phyloP scores from a whole-genome alignment of 2,888 invertebrate species.

The Thalpophila matura region DNA sequence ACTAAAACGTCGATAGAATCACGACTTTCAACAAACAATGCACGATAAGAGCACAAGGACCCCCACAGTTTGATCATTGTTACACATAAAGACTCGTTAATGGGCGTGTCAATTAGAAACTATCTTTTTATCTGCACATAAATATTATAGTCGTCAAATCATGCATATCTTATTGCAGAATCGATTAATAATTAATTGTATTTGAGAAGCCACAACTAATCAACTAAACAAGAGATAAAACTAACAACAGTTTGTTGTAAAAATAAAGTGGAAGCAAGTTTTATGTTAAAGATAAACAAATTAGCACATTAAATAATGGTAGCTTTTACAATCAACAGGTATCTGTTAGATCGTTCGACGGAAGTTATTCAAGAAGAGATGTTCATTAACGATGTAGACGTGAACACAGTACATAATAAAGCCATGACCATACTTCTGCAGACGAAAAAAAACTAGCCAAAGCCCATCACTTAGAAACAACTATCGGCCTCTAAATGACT shows the following conservation, averaged over 20 bases:
- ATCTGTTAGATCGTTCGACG: constrained; percentile 33
- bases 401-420: constrained; percentile 16
- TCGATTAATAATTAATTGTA: constrained; percentile 33
- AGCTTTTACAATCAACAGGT: constrained; percentile 56
- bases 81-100: constrained; percentile 32
- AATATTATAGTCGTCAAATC: constrained; percentile 26
- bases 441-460: constrained; percentile 32
- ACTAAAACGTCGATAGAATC: constrained; percentile 77
- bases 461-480: constrained; percentile 18
- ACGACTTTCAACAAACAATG: constrained; percentile 76
- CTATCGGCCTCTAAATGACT: constrained; percentile 27
- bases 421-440: constrained; percentile 1
- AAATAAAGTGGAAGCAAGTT: constrained; percentile 17
- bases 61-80: constrained; percentile 52
- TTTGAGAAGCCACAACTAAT: constrained; percentile 30
- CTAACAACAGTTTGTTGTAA: constrained; percentile 21
- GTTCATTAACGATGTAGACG: constrained; percentile 10
- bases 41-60: constrained; percentile 59
- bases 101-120: constrained; percentile 44
- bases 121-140: constrained; percentile 24
- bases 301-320: constrained; percentile 37
- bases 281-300: constrained; percentile 24
- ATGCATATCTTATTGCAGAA: constrained; percentile 35
- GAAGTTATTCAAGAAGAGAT: constrained; percentile 18
- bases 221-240: constrained; percentile 48